Evolutionary conservation across 1,140 invertebrate species (phyloP).

Genomic region (Heterodera carotae): DNA sequence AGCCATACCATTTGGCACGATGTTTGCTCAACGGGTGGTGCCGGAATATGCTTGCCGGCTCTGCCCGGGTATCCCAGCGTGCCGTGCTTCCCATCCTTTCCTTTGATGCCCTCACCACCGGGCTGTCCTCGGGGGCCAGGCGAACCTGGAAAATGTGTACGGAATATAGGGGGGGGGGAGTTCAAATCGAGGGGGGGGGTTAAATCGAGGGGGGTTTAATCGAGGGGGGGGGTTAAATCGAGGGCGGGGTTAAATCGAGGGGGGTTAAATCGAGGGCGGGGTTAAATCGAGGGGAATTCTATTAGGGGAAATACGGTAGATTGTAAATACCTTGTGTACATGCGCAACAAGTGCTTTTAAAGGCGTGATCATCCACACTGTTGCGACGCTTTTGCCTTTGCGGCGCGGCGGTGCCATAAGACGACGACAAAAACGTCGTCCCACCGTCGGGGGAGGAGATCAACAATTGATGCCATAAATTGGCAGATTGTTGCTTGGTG

Average conservation of each 20-base stretch:
- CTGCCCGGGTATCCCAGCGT: slow-evolving; percentile 37
- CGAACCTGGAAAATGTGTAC: neutral
- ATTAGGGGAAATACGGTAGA: too few species aligned
- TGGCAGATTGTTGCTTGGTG: slow-evolving; percentile 42
- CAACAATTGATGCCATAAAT: slow-evolving; percentile 47
- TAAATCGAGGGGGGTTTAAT: too few species aligned
- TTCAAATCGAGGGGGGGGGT: too few species aligned
- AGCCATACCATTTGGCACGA: slow-evolving; percentile 55
- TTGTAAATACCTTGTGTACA: slow-evolving; percentile 55
- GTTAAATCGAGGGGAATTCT: too few species aligned
- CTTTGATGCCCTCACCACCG: slow-evolving; percentile 47
- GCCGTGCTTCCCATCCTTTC: slow-evolving; percentile 18
- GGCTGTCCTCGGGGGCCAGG: slow-evolving; percentile 24
- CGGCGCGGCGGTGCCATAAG: neutral
- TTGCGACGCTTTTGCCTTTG: slow-evolving; percentile 35
- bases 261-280: too few species aligned
- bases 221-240: too few species aligned
- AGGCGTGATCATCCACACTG: slow-evolving; percentile 37
- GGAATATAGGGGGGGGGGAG: too few species aligned
- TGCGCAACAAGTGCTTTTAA: slow-evolving; percentile 53
- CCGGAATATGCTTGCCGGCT: slow-evolving; percentile 57
- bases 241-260: too few species aligned
- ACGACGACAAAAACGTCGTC: slow-evolving; percentile 6
- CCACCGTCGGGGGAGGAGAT: slow-evolving; percentile 37
- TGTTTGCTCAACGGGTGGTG: slow-evolving; percentile 50